phyloP scores from a whole-genome alignment of 2,113 vertebrate genomes.

The Hippocampus barbouri region DNA sequence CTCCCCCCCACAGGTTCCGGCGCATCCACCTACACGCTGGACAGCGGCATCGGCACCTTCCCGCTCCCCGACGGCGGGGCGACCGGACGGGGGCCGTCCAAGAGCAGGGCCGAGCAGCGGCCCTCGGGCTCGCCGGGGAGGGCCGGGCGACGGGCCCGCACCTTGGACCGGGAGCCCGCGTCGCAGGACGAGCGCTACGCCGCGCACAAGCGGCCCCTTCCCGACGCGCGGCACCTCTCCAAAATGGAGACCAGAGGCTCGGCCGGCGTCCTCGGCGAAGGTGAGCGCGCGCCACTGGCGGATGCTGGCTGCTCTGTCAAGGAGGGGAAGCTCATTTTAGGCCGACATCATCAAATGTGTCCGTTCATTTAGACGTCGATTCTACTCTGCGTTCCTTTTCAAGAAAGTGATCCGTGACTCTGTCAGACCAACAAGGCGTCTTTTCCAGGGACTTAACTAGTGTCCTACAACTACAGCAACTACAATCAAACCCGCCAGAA shows the following conservation, averaged over 20 bases:
- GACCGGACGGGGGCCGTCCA: constrained; percentile 79
- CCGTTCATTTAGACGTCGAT: no score
- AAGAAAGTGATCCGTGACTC: no score
- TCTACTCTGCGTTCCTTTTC: no score
- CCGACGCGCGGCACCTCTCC: constrained; percentile 62
- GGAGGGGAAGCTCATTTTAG: no score
- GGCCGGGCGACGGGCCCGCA: constrained; percentile 80
- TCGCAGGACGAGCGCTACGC: constrained; percentile 76
- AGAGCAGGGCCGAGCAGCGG: constrained; percentile 75
- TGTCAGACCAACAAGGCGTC: no score
- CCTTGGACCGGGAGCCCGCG: constrained; percentile 85
- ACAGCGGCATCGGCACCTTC: constrained; percentile 96
- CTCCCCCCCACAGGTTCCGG: constrained; percentile 74
- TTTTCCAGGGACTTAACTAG: no score
- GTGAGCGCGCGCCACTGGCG: constrained; percentile 18
- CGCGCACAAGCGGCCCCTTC: constrained; percentile 72
- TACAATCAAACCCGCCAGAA: no score
- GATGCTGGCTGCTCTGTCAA: neutral
- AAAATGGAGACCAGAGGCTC: constrained; percentile 58
- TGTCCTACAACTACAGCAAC: no score
- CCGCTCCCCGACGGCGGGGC: constrained; percentile 84
- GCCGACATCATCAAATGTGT: no score
- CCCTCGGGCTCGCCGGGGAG: constrained; percentile 64
- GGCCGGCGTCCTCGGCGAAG: constrained; percentile 52
- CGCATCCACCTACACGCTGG: constrained; percentile 88